Base-by-base conservation (phyloP, 2,888 invertebrate genomes). In the Caradrina clavipalpis region DNA sequence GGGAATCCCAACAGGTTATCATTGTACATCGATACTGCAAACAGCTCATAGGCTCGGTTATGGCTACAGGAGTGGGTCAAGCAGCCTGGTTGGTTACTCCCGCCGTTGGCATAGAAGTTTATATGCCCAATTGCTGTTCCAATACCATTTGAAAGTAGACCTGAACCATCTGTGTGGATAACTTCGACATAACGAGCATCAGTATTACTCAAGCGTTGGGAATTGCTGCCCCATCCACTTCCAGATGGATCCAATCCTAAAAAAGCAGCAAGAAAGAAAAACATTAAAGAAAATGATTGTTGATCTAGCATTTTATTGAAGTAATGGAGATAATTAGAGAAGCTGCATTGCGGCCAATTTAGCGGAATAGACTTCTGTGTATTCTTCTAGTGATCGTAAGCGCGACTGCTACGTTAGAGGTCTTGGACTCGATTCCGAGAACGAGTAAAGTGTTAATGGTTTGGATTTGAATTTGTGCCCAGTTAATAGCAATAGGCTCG, bases 91-190 rank as follows among this genome's bases (percentile, higher is more conserved):
- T 95, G 98, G 84, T 97, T 96, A 60, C 96, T 96, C 0, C 99
- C 99, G 0, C 98, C 98, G 86, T 99, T 99, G 0, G 98, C 98
- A 91, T 97, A 99, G 93, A 98, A 98, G 93, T 99, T 99, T 0
- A 98, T 97, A 88, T 98, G 97, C 0, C 98, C 99, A 54, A 98
- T 96, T 0, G 97, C 96, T 82, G 97, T 97, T 26, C 97, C 97
- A 80, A 98, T 97, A 0, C 99, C 99, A 51, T 91, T 86, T 2
- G 85, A 60, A 0, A 74, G 26, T 5, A 85, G 19, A 2, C 92
- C 91, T 35, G 71, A 69, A 1, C 87, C 89, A 53, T 93, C 93
- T 0, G 94, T 94, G 65, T 94, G 94, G 22, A 94, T 90, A 0
- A 93, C 90, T 86, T 94, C 94, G 0, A 94, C 93, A 74, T 92